phyloP scores from a whole-genome alignment of 2,113 vertebrate species.

The Pelecanus crispus region DNA sequence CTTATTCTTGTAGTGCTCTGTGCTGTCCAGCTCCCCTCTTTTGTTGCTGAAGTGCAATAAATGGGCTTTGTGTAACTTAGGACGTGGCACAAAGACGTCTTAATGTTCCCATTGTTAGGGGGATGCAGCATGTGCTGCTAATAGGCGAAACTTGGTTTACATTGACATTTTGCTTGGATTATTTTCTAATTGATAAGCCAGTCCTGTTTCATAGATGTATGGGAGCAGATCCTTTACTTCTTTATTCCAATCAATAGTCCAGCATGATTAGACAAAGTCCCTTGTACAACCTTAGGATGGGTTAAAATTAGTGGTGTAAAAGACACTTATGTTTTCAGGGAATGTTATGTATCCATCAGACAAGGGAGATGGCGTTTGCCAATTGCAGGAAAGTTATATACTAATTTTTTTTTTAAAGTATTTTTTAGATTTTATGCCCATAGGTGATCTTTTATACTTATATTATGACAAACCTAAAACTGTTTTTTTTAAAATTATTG shows the following conservation, averaged over 20 bases:
- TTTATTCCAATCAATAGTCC: neutral
- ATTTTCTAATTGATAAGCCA: neutral
- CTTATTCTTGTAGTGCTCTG: neutral
- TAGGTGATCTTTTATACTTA: neutral
- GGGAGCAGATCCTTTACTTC: neutral
- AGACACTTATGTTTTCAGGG: neutral
- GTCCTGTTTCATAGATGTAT: neutral
- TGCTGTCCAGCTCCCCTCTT: neutral
- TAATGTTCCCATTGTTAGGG: neutral
- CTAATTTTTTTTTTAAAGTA: rapidly evolving
- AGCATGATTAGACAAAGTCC: neutral
- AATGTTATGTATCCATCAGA: neutral
- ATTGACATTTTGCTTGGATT: neutral
- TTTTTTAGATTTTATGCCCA: neutral
- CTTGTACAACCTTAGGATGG: neutral
- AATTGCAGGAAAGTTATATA: neutral
- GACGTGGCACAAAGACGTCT: neutral
- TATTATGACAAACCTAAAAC: neutral
- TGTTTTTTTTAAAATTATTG: neutral
- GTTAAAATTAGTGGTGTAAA: neutral
- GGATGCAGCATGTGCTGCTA: neutral
- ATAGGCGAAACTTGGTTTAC: neutral
- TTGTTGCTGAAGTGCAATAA: neutral
- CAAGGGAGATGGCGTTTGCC: neutral
- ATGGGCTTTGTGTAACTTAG: neutral